Conservation (phyloP, 2,888 invertebrate genomes). For the Noctua comes region DNA sequence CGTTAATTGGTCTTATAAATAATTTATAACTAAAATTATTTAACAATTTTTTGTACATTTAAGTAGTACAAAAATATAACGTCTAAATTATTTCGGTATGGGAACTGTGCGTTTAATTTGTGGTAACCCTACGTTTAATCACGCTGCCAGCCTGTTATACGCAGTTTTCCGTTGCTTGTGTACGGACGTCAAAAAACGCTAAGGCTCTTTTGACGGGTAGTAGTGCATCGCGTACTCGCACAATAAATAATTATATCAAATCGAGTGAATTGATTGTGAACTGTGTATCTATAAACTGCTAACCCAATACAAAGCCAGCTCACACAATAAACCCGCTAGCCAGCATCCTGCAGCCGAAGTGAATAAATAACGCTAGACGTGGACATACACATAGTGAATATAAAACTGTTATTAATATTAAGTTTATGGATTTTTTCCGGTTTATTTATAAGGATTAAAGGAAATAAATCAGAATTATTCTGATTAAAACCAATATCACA, state of each 20-base stretch:
- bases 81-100: not conserved
- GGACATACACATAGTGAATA: conserved; percentile 2
- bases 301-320: not conserved
- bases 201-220: no score
- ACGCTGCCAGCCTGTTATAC: not conserved
- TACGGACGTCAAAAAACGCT: conserved; percentile 10
- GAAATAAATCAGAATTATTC: not conserved
- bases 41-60: not conserved
- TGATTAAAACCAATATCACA: not conserved
- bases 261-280: not conserved
- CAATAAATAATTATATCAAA: not conserved
- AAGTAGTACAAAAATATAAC: not conserved
- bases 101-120: not conserved
- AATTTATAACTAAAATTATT: not conserved
- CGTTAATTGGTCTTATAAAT: no score
- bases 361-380: not conserved
- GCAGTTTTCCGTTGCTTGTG: not conserved
- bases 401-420: not conserved
- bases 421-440: not conserved
- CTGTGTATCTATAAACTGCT: not conserved
- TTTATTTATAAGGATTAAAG: not conserved
- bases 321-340: not conserved
- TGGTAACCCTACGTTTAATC: conserved; percentile 8
- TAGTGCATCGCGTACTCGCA: not conserved
- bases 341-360: not conserved